Conservation (phyloP, 2,113 vertebrate species). For the Passer domesticus region DNA sequence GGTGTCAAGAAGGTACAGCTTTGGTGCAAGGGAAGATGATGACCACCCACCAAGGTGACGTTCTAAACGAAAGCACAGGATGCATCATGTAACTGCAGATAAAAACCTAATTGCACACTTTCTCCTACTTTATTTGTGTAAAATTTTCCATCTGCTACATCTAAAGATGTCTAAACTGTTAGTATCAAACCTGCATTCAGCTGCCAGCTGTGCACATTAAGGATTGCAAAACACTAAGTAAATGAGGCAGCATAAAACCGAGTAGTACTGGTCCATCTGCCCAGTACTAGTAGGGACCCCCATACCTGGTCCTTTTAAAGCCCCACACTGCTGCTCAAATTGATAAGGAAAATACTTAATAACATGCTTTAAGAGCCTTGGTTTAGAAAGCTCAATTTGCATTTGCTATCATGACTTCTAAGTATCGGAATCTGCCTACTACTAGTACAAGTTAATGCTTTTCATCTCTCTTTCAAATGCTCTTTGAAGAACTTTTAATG, state of each 20-base stretch:
- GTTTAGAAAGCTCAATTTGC: constrained; percentile 70
- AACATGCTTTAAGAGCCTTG: constrained; percentile 67
- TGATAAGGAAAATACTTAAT: constrained; percentile 72
- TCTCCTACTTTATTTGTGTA: constrained; percentile 90
- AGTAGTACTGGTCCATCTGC: constrained; percentile 86
- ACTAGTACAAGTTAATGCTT: constrained; percentile 70
- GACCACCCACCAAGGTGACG: constrained; percentile 85
- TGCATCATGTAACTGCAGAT: constrained; percentile 80
- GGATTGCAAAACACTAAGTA: constrained; percentile 85
- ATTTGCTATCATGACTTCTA: constrained; percentile 76
- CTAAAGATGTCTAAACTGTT: constrained; percentile 90
- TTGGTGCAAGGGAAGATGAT: constrained; percentile 67
- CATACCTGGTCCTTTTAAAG: constrained; percentile 81
- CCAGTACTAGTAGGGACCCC: constrained; percentile 79
- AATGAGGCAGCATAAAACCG: constrained; percentile 84
- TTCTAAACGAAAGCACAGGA: constrained; percentile 79
- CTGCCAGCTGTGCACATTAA: constrained; percentile 90
- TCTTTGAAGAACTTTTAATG: constrained; percentile 75
- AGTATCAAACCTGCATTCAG: constrained; percentile 89
- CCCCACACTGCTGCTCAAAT: constrained; percentile 67
- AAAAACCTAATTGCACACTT: constrained; percentile 88
- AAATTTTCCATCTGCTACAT: constrained; percentile 90
- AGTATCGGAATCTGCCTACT: constrained; percentile 66
- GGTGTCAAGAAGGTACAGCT: constrained; percentile 79
- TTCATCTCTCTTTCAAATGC: constrained; percentile 71